These are phyloP conservation scores for Dolomedes plantarius DNA, from an alignment of 2,888 invertebrate genomes.

Conservation along the genomic window DNA sequence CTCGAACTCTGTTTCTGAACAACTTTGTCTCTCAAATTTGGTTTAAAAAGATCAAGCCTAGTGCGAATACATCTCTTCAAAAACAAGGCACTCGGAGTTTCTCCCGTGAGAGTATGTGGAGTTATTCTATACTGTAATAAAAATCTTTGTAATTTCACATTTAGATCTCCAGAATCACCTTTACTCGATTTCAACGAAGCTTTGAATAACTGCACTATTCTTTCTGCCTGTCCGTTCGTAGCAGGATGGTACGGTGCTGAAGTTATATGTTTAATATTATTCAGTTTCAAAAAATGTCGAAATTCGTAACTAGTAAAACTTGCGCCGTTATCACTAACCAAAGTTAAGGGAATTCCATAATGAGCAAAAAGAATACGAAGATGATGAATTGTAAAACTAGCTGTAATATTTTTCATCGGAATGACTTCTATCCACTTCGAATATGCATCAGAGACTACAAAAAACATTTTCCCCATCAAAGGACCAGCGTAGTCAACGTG, in stretches of 20 bases:
- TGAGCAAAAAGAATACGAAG: constrained; percentile 43
- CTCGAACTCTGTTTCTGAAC: constrained; percentile 34
- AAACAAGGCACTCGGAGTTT: constrained; percentile 46
- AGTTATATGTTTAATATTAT: constrained; percentile 70
- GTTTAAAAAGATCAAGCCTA: constrained; percentile 33
- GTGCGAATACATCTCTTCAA: constrained; percentile 37
- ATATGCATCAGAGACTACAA: constrained; percentile 39
- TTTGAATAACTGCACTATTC: constrained; percentile 72
- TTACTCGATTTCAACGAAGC: constrained; percentile 49
- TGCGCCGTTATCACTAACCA: constrained; percentile 58
- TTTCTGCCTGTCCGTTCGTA: constrained; percentile 74
- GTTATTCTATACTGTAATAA: constrained; percentile 48
- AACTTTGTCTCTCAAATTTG: constrained; percentile 39
- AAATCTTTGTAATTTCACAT: constrained; percentile 50
- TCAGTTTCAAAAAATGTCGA: constrained; percentile 55
- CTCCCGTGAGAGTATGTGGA: constrained; percentile 46
- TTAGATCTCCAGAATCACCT: constrained; percentile 46
- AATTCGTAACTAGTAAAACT: constrained; percentile 36
- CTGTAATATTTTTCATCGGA: constrained; percentile 30
- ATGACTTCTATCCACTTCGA: constrained; percentile 52
- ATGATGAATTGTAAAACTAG: constrained; percentile 28
- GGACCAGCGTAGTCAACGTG: constrained; percentile 50
- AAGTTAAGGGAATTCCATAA: constrained; percentile 43
- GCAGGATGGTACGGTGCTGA: constrained; percentile 73
- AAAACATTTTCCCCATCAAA: constrained; percentile 46